Evolutionary conservation across 1,140 invertebrate genomes (phyloP).

Genomic region (Mizuhopecten yessoensis): DNA sequence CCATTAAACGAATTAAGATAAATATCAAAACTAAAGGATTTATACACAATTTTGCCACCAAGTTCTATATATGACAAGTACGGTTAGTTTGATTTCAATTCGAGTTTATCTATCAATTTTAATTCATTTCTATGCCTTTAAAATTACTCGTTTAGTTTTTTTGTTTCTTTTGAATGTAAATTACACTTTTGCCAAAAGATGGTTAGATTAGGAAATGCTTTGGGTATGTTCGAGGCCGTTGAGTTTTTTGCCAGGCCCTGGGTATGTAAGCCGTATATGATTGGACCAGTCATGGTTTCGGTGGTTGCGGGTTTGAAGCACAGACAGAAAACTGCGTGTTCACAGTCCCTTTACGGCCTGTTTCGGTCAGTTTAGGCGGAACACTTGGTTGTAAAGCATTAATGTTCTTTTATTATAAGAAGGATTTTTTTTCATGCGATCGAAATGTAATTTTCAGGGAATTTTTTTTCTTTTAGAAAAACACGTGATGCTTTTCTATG

Average conservation of each 20-base stretch:
- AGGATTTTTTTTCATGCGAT: neutral
- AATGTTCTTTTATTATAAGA: constrained; percentile 1
- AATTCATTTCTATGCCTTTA: neutral
- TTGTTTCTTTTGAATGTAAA: neutral
- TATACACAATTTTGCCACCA: neutral
- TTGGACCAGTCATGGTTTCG: neutral
- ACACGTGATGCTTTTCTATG: no score
- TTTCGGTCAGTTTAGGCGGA: neutral
- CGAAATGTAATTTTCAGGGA: constrained; percentile 23
- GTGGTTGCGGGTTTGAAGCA: no score
- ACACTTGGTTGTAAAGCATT: neutral
- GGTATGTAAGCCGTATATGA: no score
- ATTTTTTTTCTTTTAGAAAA: neutral
- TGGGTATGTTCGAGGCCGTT: neutral
- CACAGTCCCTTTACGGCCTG: neutral
- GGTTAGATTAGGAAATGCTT: neutral
- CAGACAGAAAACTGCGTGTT: neutral
- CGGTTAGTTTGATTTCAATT: neutral
- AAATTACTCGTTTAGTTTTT: neutral
- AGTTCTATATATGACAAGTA: neutral
- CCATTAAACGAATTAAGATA: constrained; percentile 1
- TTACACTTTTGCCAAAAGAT: neutral
- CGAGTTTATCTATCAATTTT: neutral
- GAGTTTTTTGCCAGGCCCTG: neutral
- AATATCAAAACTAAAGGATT: constrained; percentile 16